phyloP scores from a whole-genome alignment of 2,888 invertebrate species.

The Orthonychiurus folsomi region DNA sequence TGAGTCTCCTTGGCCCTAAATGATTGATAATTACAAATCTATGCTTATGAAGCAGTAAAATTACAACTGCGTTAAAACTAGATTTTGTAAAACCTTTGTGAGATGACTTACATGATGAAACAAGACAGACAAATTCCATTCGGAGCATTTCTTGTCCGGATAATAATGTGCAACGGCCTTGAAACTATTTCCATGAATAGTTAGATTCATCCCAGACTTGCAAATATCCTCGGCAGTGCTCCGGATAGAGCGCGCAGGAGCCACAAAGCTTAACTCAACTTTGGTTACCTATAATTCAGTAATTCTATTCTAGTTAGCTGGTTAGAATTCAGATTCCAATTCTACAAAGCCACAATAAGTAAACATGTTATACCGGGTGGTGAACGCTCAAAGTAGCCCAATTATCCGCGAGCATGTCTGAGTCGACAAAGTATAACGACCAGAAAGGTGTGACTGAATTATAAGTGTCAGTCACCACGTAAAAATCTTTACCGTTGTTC shows the following conservation, averaged over 20 bases:
- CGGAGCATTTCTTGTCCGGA: neutral
- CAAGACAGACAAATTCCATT: neutral
- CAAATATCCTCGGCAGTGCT: neutral
- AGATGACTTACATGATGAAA: neutral
- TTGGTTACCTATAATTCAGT: neutral
- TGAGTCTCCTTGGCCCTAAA: no score
- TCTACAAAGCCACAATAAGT: no score
- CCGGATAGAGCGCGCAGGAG: neutral
- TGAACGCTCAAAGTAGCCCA: neutral
- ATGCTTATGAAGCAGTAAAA: no score
- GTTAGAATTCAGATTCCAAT: no score
- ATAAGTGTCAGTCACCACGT: neutral
- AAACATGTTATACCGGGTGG: neutral
- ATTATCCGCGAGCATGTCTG: neutral
- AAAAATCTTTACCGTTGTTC: neutral
- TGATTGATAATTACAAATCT: no score
- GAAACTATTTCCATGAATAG: neutral
- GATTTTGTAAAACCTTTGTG: no score
- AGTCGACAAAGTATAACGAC: neutral
- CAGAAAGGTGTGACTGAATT: neutral
- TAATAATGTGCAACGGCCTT: neutral
- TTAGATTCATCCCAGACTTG: neutral
- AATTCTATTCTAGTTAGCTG: no score
- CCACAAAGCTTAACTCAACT: neutral
- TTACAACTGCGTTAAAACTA: no score